A percentile compares a stretch with the other conserved stretches of the same genome.
Evolutionary conservation across 2,113 vertebrate genomes (phyloP).

Genomic region (Solea senegalensis): DNA sequence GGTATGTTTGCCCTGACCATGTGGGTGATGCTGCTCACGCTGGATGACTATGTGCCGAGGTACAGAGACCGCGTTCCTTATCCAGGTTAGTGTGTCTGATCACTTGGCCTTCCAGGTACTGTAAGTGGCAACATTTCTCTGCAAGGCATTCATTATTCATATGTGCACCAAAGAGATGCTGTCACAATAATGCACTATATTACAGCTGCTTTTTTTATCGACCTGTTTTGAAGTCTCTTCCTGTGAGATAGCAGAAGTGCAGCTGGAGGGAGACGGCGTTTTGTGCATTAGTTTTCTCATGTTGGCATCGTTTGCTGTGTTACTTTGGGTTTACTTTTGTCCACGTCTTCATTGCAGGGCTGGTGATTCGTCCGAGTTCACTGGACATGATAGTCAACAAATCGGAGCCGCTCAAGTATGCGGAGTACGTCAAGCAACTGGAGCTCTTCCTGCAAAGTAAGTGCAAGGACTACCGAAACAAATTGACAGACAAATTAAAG

Average conservation of each 20-base stretch:
- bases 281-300: not conserved
- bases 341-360: constrained; percentile 77
- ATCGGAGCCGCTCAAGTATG: constrained; percentile 79
- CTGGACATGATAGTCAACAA: constrained; percentile 87
- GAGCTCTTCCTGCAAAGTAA: constrained; percentile 86
- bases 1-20: constrained; percentile 94
- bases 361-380: constrained; percentile 90
- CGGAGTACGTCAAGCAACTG: constrained; percentile 81
- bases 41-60: constrained; percentile 89
- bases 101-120: constrained; percentile 10
- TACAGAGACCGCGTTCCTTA: constrained; percentile 90
- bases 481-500: not conserved
- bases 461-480: constrained; percentile 44
- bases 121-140: constrained; percentile 23
- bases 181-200: constrained; percentile 47
- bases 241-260: constrained; percentile 18
- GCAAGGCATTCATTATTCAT: constrained; percentile 68
- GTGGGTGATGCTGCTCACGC: constrained; percentile 97
- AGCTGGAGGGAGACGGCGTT: not conserved
- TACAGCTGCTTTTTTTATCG: constrained; percentile 53
- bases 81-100: constrained; percentile 85
- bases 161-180: constrained; percentile 5
- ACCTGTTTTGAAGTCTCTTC: constrained; percentile 54
- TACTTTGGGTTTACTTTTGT: constrained; percentile 6
- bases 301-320: not conserved